These are phyloP conservation scores for Ctenodactylus gundi DNA, from an alignment of 2,113 vertebrate genomes.

Conservation along the genomic window DNA sequence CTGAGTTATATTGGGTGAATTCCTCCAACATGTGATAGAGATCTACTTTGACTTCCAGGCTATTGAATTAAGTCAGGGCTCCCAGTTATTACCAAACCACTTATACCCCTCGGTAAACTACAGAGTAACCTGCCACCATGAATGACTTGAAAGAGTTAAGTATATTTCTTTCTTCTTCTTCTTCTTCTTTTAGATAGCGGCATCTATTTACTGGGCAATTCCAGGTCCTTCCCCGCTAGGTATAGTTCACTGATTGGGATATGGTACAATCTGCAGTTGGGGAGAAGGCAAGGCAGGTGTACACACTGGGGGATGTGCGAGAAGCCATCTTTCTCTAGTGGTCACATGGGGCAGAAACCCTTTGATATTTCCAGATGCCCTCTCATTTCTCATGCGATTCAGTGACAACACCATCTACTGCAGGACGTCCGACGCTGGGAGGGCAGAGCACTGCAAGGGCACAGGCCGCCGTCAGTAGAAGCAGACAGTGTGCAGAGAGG, in stretches of 20 bases:
- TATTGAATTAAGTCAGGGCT: not conserved
- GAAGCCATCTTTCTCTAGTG: no score
- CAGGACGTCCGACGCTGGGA: no score
- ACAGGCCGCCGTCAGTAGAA: no score
- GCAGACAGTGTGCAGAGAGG: slow-evolving; percentile 98
- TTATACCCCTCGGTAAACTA: not conserved
- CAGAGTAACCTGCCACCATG: not conserved
- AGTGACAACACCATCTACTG: no score
- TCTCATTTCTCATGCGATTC: no score
- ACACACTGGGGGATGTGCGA: no score
- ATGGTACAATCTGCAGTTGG: slow-evolving; percentile 69
- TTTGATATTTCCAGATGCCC: no score
- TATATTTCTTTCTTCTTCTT: no score
- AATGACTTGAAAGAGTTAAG: slow-evolving; percentile 11
- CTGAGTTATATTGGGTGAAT: not conserved
- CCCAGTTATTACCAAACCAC: not conserved
- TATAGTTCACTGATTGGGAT: slow-evolving; percentile 69
- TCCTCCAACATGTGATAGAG: not conserved
- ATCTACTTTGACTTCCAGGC: not conserved
- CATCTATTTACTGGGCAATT: slow-evolving; percentile 71
- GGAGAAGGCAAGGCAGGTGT: not conserved
- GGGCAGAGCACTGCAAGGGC: no score
- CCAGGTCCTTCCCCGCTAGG: slow-evolving; percentile 75
- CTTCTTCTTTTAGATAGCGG: no score
- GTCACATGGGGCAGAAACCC: no score